Base-by-base conservation (phyloP, 1,140 invertebrate species). In the Drosophila kanapiae region DNA sequence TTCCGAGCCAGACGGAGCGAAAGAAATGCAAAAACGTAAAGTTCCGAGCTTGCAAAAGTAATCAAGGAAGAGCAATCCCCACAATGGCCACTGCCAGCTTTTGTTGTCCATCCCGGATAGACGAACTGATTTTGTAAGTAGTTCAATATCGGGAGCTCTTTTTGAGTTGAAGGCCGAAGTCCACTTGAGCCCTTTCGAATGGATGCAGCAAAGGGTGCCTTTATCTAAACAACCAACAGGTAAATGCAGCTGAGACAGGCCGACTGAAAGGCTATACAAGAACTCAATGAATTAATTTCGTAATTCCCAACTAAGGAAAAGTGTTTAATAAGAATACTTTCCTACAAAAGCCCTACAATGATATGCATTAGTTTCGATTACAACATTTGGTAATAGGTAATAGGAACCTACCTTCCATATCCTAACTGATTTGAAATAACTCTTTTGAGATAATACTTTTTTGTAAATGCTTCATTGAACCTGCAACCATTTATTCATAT, bases 21-120 rank as follows among this genome's bases (percentile, higher is more conserved):
- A 59, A 71, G 53, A 71, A 72, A 72, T 71, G 65, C 43, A 71
- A 49, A 69, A 72, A 72, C 67, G 67, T 47, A 72, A 72, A 72
- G 53, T 43, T 72, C 29, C 53, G 23, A 47, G 69, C 69, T 18
- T 72, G 69, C 54, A 42, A 72, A 71, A 72, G 69, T 72, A 72
- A 72, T 72, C 69, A 72, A 71, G 69, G 69, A 47, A 72, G 35
- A 43, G 69, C 69, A 48, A 60, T 59, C 23, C 67, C 54, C 67
- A 42, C 69, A 72, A 72, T 72, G 16, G 65, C 45, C 33, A 68
- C 42, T 67, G 47, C 13, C 31, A 31, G 53, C 69, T 72, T 72
- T 71, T 72, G 68, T 72, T 72, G 67, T 58, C 67, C 29, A 49
- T 51, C 43, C 51, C 11, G 69, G 51, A 69, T 71, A 43, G 67